These are phyloP conservation scores for Falco biarmicus DNA, from an alignment of 2,797 vertebrate genomes.

Conservation along the genomic window DNA sequence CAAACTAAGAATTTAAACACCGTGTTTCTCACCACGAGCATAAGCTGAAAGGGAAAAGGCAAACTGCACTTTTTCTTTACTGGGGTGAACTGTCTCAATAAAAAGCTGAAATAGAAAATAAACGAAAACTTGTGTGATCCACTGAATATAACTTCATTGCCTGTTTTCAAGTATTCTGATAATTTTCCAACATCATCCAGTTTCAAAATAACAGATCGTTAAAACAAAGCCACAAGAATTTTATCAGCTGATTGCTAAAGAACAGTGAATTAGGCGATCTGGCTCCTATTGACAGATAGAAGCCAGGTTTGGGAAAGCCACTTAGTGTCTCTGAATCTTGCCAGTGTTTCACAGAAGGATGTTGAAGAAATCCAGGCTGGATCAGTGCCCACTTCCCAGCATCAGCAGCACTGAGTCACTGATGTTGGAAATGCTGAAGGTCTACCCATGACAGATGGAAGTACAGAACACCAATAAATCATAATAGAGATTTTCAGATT, in stretches of 20 bases:
- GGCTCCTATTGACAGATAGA: neutral
- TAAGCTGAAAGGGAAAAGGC: neutral
- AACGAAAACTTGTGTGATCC: neutral
- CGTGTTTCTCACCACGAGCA: neutral
- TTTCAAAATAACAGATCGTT: neutral
- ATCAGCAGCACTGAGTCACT: neutral
- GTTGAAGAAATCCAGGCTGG: slow-evolving; percentile 8
- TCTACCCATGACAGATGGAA: neutral
- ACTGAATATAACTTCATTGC: neutral
- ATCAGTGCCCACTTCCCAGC: neutral
- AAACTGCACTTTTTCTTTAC: neutral
- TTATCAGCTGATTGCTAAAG: slow-evolving; percentile 5
- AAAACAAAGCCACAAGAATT: neutral
- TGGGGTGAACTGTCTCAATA: neutral
- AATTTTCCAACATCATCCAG: neutral
- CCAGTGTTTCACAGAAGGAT: slow-evolving; percentile 30
- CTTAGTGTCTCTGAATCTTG: neutral
- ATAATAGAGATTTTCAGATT: slow-evolving; percentile 1
- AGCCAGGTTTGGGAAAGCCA: slow-evolving; percentile 7
- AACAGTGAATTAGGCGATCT: neutral
- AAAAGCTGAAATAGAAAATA: neutral
- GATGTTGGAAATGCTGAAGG: neutral
- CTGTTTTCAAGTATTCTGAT: neutral
- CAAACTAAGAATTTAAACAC: neutral
- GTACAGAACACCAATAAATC: slow-evolving; percentile 9